Evolutionary conservation across 2,888 invertebrate genomes (phyloP).

Genomic region (Dermolepida albohirtum): DNA sequence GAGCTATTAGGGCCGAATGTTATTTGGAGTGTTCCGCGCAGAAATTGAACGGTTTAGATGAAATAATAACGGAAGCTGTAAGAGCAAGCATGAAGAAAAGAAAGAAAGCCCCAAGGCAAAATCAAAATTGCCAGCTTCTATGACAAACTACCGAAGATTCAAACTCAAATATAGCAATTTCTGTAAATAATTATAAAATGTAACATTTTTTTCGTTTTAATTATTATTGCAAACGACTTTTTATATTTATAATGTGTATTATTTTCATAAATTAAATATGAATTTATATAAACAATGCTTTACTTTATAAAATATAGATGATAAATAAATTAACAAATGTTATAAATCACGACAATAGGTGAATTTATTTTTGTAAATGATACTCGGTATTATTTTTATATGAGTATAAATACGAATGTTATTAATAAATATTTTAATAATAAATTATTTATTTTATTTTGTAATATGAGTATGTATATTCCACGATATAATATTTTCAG

Average conservation of each 20-base stretch:
- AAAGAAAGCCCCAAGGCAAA: constrained; percentile 38
- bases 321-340: too few relatives aligned
- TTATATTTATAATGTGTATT: constrained; percentile 12
- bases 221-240: constrained; percentile 1
- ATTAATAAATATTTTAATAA: too few relatives aligned
- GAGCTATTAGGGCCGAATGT: constrained; percentile 63
- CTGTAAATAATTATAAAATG: constrained; percentile 17
- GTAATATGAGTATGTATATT: too few relatives aligned
- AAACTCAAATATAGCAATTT: constrained; percentile 17
- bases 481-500: too few relatives aligned
- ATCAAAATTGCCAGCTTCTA: constrained; percentile 34
- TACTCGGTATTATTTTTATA: constrained; percentile 23
- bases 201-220: constrained; percentile 3
- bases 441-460: too few relatives aligned
- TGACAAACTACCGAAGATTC: constrained; percentile 56
- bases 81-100: constrained; percentile 54
- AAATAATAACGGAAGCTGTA: constrained; percentile 61
- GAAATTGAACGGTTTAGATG: constrained; percentile 57
- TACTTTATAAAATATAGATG: too few relatives aligned
- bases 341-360: background rate
- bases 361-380: constrained; percentile 23
- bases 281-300: too few relatives aligned
- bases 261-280: too few relatives aligned
- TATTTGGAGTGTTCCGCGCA: constrained; percentile 64
- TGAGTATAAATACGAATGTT: background rate